A percentile compares a stretch with the other conserved stretches of the same genome.
Evolutionary conservation across 2,113 vertebrate species (phyloP).

Genomic region (Myotis brandtii): DNA sequence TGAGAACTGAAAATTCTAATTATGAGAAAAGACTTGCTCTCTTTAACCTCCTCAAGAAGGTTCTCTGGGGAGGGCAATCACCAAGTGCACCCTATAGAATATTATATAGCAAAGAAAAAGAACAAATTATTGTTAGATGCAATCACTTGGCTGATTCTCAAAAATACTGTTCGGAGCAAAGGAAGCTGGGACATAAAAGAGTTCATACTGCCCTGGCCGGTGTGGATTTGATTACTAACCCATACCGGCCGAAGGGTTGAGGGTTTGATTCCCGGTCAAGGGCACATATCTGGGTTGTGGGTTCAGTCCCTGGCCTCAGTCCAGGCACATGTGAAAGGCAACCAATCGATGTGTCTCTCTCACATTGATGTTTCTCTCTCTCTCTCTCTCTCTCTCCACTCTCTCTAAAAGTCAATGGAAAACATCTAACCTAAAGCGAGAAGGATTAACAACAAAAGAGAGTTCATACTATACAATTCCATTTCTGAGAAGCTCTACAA

Average conservation of each 20-base stretch:
- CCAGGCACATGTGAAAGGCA: too few relatives aligned
- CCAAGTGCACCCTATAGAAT: neutral
- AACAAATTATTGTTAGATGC: neutral
- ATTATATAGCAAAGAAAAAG: neutral
- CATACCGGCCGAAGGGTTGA: too few relatives aligned
- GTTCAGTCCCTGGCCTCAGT: too few relatives aligned
- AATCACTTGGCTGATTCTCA: neutral
- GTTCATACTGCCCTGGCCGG: too few relatives aligned
- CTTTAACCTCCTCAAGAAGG: neutral
- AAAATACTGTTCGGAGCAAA: neutral
- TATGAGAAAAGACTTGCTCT: neutral
- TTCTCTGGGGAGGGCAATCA: neutral
- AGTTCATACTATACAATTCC: neutral
- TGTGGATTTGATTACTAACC: too few relatives aligned
- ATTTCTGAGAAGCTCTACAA: neutral
- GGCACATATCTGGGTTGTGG: too few relatives aligned
- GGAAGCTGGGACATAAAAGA: neutral
- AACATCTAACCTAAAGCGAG: too few relatives aligned
- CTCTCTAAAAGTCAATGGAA: too few relatives aligned
- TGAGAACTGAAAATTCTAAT: neutral
- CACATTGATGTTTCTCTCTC: too few relatives aligned
- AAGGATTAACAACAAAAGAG: neutral
- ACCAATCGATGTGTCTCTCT: too few relatives aligned
- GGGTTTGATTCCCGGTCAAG: too few relatives aligned
- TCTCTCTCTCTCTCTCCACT: too few relatives aligned